Evolutionary conservation across 1,140 invertebrate genomes (phyloP), one percentile per base, ranked within the genome.

Genomic region (Chlorops oryzae): DNA sequence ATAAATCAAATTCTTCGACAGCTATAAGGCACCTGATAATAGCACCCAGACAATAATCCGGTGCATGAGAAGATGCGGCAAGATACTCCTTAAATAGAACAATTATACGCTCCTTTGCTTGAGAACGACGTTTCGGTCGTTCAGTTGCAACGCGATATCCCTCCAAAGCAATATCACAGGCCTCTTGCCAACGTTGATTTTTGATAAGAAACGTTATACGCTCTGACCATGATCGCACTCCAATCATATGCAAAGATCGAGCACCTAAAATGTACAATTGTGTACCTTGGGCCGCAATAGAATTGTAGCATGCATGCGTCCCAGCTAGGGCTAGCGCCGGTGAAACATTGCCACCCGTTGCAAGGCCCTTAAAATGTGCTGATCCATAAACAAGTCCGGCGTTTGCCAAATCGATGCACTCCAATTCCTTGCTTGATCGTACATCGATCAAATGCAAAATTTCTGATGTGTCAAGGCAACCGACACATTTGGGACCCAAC

Each of bases 361-460:
- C 85, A 50, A 88, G 76, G 1, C 90, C 92, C 74, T 97, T 96
- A 63, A 96, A 98, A 75, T 94, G 89, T 58, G 90, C 90, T 22
- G 89, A 92, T 22, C 85, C 84, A 72, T 96, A 97, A 0, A 96
- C 90, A 27, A 98, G 77, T 48, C 90, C 85, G 13, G 92, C 86
- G 57, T 83, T 81, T 27, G 85, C 86, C 54, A 94, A 75, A 72
- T 95, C 90, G 40, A 92, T 73, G 24, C 81, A 80, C 73, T 92
- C 88, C n/a, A 89, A 74, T 69, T 90, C 86, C 61, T 88, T 83
- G 59, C 91, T 87, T 1, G 87, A 86, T 48, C 90, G 79, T 15
- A 96, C 92, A 67, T 96, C 92, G 59, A 94, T 79, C 20, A 98
- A 74, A 73, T 92, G 87, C 45, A 96, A 70, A 50, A 85, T 87